A percentile compares a stretch with the other conserved stretches of the same genome.
These are phyloP conservation scores for Pyrgilauda ruficollis DNA, from an alignment of 2,113 vertebrate species.

Conservation along the genomic window DNA sequence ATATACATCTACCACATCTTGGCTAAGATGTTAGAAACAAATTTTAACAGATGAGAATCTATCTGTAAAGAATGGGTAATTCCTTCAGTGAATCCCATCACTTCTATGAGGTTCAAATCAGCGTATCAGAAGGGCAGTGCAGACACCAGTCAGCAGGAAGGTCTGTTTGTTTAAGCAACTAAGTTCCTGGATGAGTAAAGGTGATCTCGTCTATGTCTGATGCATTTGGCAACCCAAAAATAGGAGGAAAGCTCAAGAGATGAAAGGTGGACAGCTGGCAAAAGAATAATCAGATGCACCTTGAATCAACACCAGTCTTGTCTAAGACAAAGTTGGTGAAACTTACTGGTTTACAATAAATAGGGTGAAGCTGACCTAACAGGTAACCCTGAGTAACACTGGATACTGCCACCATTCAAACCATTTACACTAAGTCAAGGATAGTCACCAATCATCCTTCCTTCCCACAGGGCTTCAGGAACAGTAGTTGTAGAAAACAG, in stretches of 20 bases:
- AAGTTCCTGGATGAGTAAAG: neutral
- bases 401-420: neutral
- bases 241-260: neutral
- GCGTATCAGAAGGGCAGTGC: neutral
- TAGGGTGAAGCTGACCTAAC: neutral
- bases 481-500: neutral
- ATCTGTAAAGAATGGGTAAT: neutral
- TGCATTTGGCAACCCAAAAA: neutral
- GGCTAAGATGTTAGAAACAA: neutral
- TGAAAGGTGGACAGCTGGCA: neutral
- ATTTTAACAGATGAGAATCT: neutral
- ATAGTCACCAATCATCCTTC: neutral
- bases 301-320: neutral
- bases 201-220: neutral
- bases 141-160: neutral
- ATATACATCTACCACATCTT: neutral
- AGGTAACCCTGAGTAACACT: neutral
- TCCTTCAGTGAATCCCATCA: neutral
- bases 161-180: neutral
- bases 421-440: neutral
- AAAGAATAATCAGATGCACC: neutral
- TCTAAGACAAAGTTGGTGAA: neutral
- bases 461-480: neutral
- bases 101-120: neutral
- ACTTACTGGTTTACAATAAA: neutral